These are phyloP conservation scores for Cercocebus atys DNA, from an alignment of 2,113 vertebrate species.

Conservation along the genomic window DNA sequence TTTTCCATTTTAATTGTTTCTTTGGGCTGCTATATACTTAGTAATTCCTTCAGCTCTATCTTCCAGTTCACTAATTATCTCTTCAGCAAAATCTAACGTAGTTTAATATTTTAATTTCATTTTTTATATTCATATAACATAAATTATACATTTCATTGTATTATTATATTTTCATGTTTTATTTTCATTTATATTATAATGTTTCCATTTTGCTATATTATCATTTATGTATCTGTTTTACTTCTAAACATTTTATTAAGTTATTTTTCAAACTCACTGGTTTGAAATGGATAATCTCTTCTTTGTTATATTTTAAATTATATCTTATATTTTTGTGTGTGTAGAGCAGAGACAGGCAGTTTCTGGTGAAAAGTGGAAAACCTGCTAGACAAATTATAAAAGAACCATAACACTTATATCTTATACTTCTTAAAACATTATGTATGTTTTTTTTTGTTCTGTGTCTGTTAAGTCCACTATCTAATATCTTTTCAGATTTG, in stretches of 20 bases:
- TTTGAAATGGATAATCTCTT: neutral
- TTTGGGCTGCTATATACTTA: neutral
- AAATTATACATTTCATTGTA: neutral
- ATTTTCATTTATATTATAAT: neutral
- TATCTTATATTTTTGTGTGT: neutral
- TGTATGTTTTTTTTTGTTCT: neutral
- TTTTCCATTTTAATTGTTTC: neutral
- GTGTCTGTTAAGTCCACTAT: neutral
- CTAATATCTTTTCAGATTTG: neutral
- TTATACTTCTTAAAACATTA: neutral
- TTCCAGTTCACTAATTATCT: constrained; percentile 5
- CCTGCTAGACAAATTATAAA: too few species aligned
- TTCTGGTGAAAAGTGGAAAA: too few species aligned
- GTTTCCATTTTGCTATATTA: neutral
- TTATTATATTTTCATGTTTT: neutral
- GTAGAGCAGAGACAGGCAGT: too few species aligned
- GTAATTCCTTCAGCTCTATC: neutral
- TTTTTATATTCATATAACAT: neutral
- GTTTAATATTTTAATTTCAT: neutral
- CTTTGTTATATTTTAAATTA: neutral
- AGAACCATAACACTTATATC: neutral
- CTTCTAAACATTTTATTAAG: neutral
- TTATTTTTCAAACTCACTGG: neutral
- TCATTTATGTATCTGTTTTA: neutral
- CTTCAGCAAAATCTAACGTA: neutral